Evolutionary conservation across 2,113 vertebrate genomes (phyloP), one percentile per base, ranked within the genome.

Genomic region (Microtus montanus): DNA sequence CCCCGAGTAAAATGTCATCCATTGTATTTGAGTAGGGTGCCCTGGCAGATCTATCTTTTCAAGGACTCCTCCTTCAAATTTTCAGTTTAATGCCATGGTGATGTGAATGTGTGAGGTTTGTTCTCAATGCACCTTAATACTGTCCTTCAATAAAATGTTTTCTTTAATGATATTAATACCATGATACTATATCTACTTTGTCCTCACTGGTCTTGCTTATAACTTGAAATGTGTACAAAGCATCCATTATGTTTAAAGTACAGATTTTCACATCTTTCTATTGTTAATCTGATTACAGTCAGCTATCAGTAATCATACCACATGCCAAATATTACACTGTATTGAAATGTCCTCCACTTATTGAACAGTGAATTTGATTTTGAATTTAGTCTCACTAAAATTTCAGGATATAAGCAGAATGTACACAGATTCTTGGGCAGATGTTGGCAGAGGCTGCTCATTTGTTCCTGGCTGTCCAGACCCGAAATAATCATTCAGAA

Each of bases 11-110:
- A 54, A 80, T n/a, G 1, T 54, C 10, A 20, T n/a, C 54, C 33
- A 1, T 5, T n/a, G 4, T 13, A 2, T 14, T n/a, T 54, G 33
- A 80, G 20, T 2, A 9, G 4, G 6, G 1, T 35, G 17, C 47
- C 33, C 19, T 80, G 49, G 49, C 3, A 10, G 19, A 11, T 19
- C 17, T 19, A 54, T n/a, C 9, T 79, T 6, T n/a, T 54, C 1
- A 54, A 54, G 52, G 19, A 54, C 54, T 80, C 10, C 19, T 54
- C 49, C 54, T 52, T 80, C 49, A 54, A 54, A 54, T n/a, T 54
- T 54, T 54, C 33, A 24, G 19, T 80, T 54, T n/a, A 20, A 54
- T 54, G 33, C 17, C 33, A 35, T 5, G 9, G 19, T 6, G 17
- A 11, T 35, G 6, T 54, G 77, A 54, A 22, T 80, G 17, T 79